Base-by-base conservation (phyloP, 1,140 invertebrate genomes). In the Halesus radiatus region DNA sequence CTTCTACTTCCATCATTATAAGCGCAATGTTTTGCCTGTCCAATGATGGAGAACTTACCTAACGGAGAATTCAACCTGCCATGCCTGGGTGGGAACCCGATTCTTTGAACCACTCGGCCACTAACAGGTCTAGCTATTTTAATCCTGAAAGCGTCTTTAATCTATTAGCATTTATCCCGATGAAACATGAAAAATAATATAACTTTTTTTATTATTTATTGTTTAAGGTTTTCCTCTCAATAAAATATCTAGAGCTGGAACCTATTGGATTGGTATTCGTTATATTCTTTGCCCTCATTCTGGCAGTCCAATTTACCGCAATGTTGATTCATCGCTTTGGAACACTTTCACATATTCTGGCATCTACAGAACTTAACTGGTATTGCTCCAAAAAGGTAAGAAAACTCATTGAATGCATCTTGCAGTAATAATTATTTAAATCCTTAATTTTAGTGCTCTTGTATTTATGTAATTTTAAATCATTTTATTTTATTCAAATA, bases 251-350 rank as follows among this genome's bases (percentile, higher is more conserved):
- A 7, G 95, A 98, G 90, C 87, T 97, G 84, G 98, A 99, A 88
- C 98, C 98, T 0, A 98, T 99, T 79, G 98, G 98, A 91, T 90
- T 99, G 20, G 96, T 99, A 0, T 99, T 99, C 86, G 97, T 99
- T 72, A 96, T 98, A 88, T 99, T 99, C 91, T 99, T 99, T 87
- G 97, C 97, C 22, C 90, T 98, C 52, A 99, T 99, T 90, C 90
- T 99, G 86, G 90, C 98, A 6, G 98, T 99, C 83, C 98, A 99
- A 88, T 99, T 99, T 88, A 93, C 95, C 58, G 98, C 97, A 81
- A 99, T 99, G 98, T 93, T 99, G 90, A 98, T 99, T 92, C 98
- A 99, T 95, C 94, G 98, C 83, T 99, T 99, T 86, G 98, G 97
- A 84, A 99, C 98, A 6, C 91, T 99, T 66, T 96, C 98, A 0